These are phyloP conservation scores for Polydrusus cervinus DNA, from an alignment of 2,888 invertebrate genomes.

Conservation along the genomic window DNA sequence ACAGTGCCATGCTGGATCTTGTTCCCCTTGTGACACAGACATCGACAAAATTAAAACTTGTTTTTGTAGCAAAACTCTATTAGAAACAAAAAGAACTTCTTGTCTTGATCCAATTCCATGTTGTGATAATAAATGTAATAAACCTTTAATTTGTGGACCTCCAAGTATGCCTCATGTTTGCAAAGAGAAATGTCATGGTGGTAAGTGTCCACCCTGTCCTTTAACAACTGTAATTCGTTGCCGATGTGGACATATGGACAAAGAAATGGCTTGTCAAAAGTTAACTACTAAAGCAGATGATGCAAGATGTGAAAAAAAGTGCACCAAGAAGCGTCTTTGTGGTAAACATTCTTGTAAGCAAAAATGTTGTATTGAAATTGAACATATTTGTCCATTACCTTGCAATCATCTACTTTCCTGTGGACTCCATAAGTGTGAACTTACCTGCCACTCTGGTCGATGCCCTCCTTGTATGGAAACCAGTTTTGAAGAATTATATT, in stretches of 20 bases:
- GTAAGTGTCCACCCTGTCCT: conserved; percentile 85
- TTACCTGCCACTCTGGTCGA: conserved; percentile 91
- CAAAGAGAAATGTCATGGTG: conserved; percentile 79
- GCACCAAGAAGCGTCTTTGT: conserved; percentile 90
- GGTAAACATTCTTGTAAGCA: conserved; percentile 94
- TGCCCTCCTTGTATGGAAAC: conserved; percentile 86
- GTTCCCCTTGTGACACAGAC: conserved; percentile 78
- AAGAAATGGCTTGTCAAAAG: conserved; percentile 85
- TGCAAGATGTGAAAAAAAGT: conserved; percentile 90
- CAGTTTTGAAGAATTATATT: conserved; percentile 90
- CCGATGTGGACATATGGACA: conserved; percentile 89
- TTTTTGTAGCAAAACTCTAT: conserved; percentile 82
- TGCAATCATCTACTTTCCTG: conserved; percentile 90
- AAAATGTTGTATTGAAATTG: conserved; percentile 89
- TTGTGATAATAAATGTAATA: conserved; percentile 82
- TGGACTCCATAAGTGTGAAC: conserved; percentile 91
- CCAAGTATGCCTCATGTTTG: conserved; percentile 80
- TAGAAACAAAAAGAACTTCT: conserved; percentile 73
- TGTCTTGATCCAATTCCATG: conserved; percentile 89
- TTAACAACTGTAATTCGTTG: conserved; percentile 85
- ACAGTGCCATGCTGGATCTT: conserved; percentile 81
- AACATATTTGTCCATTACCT: conserved; percentile 89
- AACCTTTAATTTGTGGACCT: conserved; percentile 81
- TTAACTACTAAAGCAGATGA: conserved; percentile 82
- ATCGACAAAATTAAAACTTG: conserved; percentile 80